phyloP scores from a whole-genome alignment of 2,888 invertebrate species.

The Miltochrista miniata region DNA sequence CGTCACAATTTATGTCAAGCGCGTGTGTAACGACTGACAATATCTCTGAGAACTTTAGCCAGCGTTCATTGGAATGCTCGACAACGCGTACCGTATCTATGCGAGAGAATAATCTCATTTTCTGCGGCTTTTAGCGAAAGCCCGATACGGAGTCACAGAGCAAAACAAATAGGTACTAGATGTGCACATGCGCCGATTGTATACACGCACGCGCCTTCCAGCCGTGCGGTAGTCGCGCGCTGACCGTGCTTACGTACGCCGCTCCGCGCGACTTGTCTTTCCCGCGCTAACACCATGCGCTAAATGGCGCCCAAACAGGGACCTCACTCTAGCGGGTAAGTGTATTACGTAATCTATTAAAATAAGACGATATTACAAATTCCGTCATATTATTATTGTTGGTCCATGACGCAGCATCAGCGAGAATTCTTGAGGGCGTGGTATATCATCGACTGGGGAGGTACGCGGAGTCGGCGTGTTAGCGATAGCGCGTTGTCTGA shows the following conservation, averaged over 20 bases:
- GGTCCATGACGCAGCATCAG: constrained; percentile 67
- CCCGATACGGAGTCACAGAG: constrained; percentile 57
- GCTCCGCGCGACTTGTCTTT: constrained; percentile 41
- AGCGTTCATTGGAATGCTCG: constrained; percentile 64
- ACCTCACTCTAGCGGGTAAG: constrained; percentile 75
- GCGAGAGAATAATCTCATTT: constrained; percentile 71
- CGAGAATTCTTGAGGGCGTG: constrained; percentile 68
- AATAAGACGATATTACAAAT: constrained; percentile 8
- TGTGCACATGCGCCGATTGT: constrained; percentile 66
- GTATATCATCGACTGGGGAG: constrained; percentile 57
- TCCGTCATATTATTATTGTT: constrained; percentile 19
- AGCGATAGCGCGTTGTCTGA: constrained; percentile 65
- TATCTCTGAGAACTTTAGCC: constrained; percentile 51
- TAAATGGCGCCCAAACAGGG: constrained; percentile 78
- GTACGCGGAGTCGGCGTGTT: constrained; percentile 64
- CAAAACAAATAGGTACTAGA: constrained; percentile 70
- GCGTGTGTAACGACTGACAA: constrained; percentile 56
- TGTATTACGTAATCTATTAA: constrained; percentile 44
- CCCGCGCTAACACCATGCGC: constrained; percentile 65
- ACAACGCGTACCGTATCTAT: constrained; percentile 62
- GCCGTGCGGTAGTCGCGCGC: constrained; percentile 68
- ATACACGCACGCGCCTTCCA: constrained; percentile 61
- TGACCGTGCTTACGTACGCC: constrained; percentile 61
- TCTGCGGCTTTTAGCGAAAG: constrained; percentile 60
- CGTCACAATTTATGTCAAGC: constrained; percentile 54